Evolutionary conservation across 2,797 vertebrate species (phyloP), one percentile per base, ranked within the genome.

Genomic region (Brachyalestes nurse): DNA sequence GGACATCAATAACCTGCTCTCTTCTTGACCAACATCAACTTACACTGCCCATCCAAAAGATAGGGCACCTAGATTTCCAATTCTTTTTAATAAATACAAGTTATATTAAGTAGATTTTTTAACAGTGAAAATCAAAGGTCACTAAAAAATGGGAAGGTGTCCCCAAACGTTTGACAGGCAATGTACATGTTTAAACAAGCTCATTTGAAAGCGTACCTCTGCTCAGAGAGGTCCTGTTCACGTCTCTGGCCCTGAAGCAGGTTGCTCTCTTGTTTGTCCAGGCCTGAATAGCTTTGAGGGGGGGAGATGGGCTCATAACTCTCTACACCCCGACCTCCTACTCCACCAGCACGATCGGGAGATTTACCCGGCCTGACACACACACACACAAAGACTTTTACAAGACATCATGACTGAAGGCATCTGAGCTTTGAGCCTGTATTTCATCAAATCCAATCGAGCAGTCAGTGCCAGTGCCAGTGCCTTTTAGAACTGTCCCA

Each of bases 281-380:
- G 93, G 83, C 91, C 88, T 66, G 94, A 93, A 0, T 97, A 96
- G 86, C 92, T 95, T 89, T 97, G 97, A 66, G 98, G 98, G 9
- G 98, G 98, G 0, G 98, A 99, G 89, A 99, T 97, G 77, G 98
- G 97, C 90, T 99, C 98, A 10, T 99, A 99, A 86, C 95, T 93
- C 81, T 99, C 97, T 81, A 96, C 91, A n/a, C 92, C 90, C 83
- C 97, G 88, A 1, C 96, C 94, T 47, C 95, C 96, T 88, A 77
- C 61, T 16, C 45, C 75, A 28, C 81, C 81, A 0, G 61, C 25
- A 8, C 97, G 95, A 75, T 99, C 98, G 34, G 98, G 98, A 89
- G 98, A 99, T 84, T 98, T 99, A 55, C 97, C 97, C 83, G 97
- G 96, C 86, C 98, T 99, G 80, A 10, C 82, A 55, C 23, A 80